A percentile compares a stretch with the other conserved stretches of the same genome.
These are phyloP conservation scores for Nematostella vectensis DNA, from an alignment of 92 coral and sea anemone genomes.

Conservation along the genomic window DNA sequence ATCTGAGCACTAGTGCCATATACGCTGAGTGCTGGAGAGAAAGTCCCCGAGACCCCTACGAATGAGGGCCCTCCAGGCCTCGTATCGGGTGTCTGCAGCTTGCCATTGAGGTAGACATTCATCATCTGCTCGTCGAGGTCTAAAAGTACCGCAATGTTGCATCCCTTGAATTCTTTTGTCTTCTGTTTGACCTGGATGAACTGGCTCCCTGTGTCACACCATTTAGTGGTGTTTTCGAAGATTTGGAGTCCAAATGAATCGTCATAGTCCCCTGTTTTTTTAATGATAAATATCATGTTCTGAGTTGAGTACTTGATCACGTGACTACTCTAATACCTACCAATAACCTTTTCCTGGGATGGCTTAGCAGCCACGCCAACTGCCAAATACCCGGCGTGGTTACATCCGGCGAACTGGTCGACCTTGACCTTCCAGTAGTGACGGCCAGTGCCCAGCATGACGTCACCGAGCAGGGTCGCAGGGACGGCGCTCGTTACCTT, in stretches of 20 bases:
- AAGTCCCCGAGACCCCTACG: conserved; percentile 50
- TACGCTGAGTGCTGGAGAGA: conserved; percentile 59
- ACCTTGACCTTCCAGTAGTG: conserved; percentile 80
- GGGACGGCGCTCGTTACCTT: conserved; percentile 53
- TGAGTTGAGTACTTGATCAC: too few relatives aligned
- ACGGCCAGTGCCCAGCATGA: conserved; percentile 53
- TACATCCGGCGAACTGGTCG: conserved; percentile 66
- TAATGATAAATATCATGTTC: too few relatives aligned
- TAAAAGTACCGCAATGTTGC: conserved; percentile 64
- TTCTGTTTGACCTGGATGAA: conserved; percentile 61
- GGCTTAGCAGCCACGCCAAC: conserved; percentile 46
- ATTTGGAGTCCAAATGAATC: conserved; percentile 67
- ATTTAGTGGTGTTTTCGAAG: conserved; percentile 50
- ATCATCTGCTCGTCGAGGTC: conserved; percentile 55
- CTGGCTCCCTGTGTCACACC: conserved; percentile 60
- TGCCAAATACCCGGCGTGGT: conserved; percentile 54
- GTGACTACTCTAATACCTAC: neutral
- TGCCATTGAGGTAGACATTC: conserved; percentile 69
- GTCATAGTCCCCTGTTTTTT: conserved; percentile 43
- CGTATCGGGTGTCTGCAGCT: conserved; percentile 63
- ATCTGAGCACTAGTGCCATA: conserved; percentile 60
- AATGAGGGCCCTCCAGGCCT: conserved; percentile 81
- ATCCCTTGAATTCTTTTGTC: conserved; percentile 57
- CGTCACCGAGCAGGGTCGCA: conserved; percentile 47
- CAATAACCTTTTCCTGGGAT: neutral